These are phyloP conservation scores for Hirundichthys speculiger DNA, from an alignment of 2,113 vertebrate genomes.

Conservation along the genomic window DNA sequence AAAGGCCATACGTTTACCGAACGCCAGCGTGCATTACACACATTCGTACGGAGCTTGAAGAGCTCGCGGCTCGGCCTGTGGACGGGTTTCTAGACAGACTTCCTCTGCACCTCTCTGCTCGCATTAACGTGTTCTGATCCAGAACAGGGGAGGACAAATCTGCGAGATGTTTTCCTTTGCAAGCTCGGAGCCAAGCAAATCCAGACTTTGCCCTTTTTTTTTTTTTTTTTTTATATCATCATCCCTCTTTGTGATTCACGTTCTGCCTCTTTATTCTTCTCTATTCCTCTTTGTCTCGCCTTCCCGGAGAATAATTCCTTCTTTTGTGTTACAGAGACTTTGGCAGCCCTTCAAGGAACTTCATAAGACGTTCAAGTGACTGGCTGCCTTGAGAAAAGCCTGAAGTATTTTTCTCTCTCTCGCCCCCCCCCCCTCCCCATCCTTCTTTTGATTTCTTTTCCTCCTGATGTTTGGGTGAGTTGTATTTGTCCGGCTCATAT, in stretches of 20 bases:
- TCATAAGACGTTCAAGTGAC: slow-evolving; percentile 75
- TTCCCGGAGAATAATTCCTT: slow-evolving; percentile 65
- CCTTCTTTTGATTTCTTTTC: slow-evolving; percentile 45
- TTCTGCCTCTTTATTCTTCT: slow-evolving; percentile 41
- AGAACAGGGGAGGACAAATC: slow-evolving; percentile 63
- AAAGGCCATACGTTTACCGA: slow-evolving; percentile 67
- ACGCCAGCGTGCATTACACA: slow-evolving; percentile 66
- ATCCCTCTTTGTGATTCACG: slow-evolving; percentile 49
- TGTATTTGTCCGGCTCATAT: slow-evolving; percentile 76
- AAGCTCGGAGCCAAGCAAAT: slow-evolving; percentile 25
- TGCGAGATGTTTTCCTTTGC: slow-evolving; percentile 49
- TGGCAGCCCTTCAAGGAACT: slow-evolving; percentile 75
- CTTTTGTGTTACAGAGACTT: slow-evolving; percentile 59
- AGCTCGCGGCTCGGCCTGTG: slow-evolving; percentile 37
- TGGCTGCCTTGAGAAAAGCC: slow-evolving; percentile 75
- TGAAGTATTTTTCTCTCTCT: slow-evolving; percentile 44
- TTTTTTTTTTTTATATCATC: too few relatives aligned
- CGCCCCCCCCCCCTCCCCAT: neutral
- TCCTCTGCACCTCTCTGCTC: slow-evolving; percentile 62
- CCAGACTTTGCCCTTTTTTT: slow-evolving; percentile 26
- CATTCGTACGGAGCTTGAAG: slow-evolving; percentile 51
- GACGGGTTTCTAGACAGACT: slow-evolving; percentile 53
- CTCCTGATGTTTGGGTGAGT: slow-evolving; percentile 72
- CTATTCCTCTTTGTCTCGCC: slow-evolving; percentile 48
- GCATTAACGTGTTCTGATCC: slow-evolving; percentile 66